Evolutionary conservation across 1,140 invertebrate species (phyloP).

Genomic region (Zaprionus capensis): DNA sequence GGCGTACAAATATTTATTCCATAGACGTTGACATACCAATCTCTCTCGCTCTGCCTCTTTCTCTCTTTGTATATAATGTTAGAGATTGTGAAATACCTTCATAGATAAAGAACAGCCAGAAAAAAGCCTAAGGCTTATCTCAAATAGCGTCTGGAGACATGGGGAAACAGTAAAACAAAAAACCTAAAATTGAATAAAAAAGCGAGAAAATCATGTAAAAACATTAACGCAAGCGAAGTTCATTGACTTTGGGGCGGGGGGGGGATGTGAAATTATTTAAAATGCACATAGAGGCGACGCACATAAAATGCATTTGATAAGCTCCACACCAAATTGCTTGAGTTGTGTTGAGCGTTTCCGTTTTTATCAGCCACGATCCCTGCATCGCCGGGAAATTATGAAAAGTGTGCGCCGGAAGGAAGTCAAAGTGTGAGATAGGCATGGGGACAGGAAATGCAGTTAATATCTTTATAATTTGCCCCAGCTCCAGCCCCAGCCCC

Average conservation of each 20-base stretch:
- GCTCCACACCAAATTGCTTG: slow-evolving; percentile 50
- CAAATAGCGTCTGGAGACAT: slow-evolving; percentile 33
- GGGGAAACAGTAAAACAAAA: slow-evolving; percentile 31
- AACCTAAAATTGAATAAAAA: slow-evolving; percentile 17
- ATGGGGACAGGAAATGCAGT: slow-evolving; percentile 72
- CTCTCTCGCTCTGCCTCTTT: background rate
- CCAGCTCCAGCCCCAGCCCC: slow-evolving; percentile 29
- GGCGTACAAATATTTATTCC: slow-evolving; percentile 36
- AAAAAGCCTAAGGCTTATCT: slow-evolving; percentile 66
- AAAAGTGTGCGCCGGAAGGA: slow-evolving; percentile 63
- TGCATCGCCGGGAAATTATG: slow-evolving; percentile 27
- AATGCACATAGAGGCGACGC: slow-evolving; percentile 43
- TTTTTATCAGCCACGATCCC: slow-evolving; percentile 43
- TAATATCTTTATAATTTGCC: slow-evolving; percentile 74
- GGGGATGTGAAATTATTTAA: slow-evolving; percentile 50
- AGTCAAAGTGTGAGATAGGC: slow-evolving; percentile 70
- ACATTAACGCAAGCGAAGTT: slow-evolving; percentile 67
- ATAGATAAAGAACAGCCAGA: slow-evolving; percentile 57
- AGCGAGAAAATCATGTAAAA: slow-evolving; percentile 12
- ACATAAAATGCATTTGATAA: slow-evolving; percentile 79
- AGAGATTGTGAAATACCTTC: slow-evolving; percentile 70
- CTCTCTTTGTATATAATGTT: background rate
- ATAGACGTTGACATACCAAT: slow-evolving; percentile 21
- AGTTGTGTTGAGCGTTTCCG: slow-evolving; percentile 58
- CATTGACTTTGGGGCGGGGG: slow-evolving; percentile 54